phyloP scores from a whole-genome alignment of 2,797 vertebrate species.

The Sebastes kiyomatsui region DNA sequence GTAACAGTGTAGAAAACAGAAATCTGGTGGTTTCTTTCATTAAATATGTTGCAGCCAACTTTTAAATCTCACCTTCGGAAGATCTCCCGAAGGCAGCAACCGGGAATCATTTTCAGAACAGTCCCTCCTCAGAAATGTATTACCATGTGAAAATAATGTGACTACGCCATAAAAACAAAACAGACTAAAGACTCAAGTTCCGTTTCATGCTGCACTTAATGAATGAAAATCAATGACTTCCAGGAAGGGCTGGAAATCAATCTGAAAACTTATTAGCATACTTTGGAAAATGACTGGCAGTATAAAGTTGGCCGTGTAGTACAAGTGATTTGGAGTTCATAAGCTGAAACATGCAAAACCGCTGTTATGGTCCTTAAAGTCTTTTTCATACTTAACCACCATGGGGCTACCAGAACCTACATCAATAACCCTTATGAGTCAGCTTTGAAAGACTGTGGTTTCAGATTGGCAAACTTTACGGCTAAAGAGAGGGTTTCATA shows the following conservation, averaged over 20 bases:
- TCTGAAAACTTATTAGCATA: neutral
- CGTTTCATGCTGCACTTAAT: conserved; percentile 15
- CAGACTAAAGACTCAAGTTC: neutral
- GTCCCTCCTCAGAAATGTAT: neutral
- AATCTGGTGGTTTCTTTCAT: neutral
- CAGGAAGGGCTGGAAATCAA: conserved; percentile 13
- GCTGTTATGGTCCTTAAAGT: conserved; percentile 19
- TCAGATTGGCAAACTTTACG: conserved; percentile 2
- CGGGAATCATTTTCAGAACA: neutral
- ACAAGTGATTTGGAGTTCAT: conserved; percentile 18
- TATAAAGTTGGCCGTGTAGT: neutral
- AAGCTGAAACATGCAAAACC: conserved; percentile 38
- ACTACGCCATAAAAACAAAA: neutral
- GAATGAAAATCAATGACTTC: conserved; percentile 25
- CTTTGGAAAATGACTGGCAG: conserved; percentile 27
- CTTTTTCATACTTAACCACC: conserved; percentile 34
- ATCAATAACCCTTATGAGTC: conserved; percentile 40
- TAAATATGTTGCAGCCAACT: neutral
- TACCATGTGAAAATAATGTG: neutral
- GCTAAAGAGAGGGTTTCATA: conserved; percentile 1
- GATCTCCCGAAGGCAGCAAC: neutral
- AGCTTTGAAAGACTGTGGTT: conserved; percentile 26
- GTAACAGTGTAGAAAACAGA: neutral
- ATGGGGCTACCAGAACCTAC: conserved; percentile 16
- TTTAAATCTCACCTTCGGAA: neutral